A percentile compares a stretch with the other conserved stretches of the same genome.
These are phyloP conservation scores for Gallinago media DNA, from an alignment of 2,113 vertebrate genomes.

Conservation along the genomic window DNA sequence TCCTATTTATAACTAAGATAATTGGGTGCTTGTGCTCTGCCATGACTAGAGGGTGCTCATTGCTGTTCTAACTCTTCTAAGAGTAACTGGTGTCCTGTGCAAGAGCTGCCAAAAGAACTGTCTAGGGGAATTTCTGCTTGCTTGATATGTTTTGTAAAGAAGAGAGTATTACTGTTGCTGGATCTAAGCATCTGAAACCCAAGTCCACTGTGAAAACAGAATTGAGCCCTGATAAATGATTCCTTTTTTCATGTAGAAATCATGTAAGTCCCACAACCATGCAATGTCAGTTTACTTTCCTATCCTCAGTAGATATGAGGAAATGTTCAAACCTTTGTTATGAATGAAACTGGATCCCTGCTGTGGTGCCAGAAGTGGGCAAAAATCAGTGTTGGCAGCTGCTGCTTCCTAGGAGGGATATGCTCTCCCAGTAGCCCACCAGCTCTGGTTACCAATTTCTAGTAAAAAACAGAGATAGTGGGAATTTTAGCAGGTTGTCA, in stretches of 20 bases:
- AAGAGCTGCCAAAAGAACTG: not conserved
- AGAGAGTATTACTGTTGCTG: not conserved
- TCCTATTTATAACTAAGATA: not conserved
- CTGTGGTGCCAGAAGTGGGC: not conserved
- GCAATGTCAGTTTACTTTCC: not conserved
- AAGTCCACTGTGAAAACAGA: not conserved
- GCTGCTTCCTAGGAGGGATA: not conserved
- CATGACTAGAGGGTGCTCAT: too few species aligned
- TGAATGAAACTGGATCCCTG: not conserved
- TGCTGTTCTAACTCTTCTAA: not conserved
- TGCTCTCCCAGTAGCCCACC: not conserved
- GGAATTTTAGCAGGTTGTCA: not conserved
- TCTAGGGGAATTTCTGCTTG: not conserved
- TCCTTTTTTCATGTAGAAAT: too few species aligned
- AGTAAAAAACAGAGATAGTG: not conserved
- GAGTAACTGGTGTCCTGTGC: not conserved
- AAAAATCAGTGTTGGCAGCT: not conserved
- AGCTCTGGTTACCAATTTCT: not conserved
- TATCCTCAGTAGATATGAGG: not conserved
- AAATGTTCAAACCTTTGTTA: not conserved
- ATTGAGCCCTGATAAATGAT: not conserved
- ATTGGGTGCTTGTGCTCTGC: not conserved
- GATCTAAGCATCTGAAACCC: not conserved
- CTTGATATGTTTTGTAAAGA: not conserved
- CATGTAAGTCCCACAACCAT: not conserved